A percentile compares a stretch with the other conserved stretches of the same genome.
Evolutionary conservation across 2,797 vertebrate genomes (phyloP).

Genomic region (Chaetodon trifasciatus): DNA sequence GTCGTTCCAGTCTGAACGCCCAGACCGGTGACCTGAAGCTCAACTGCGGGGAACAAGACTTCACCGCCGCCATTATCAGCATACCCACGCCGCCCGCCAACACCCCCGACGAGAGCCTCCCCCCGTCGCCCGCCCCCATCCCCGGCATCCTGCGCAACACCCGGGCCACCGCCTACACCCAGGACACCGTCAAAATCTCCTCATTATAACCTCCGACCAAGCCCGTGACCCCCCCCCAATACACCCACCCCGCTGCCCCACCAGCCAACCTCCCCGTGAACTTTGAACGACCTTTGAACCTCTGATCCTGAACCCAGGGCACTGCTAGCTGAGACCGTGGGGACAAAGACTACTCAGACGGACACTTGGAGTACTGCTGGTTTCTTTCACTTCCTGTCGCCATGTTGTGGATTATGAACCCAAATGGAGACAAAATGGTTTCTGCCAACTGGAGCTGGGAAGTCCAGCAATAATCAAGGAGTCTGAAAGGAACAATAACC

Average conservation of each 20-base stretch:
- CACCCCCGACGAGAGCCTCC: conserved; percentile 91
- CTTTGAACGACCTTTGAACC: conserved; percentile 31
- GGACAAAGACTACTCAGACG: conserved; percentile 2
- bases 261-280: conserved; percentile 20
- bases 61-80: conserved; percentile 93
- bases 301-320: conserved; percentile 40
- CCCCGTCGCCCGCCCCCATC: conserved; percentile 84
- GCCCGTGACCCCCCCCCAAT: background rate
- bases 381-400: conserved; percentile 25
- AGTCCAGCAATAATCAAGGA: background rate
- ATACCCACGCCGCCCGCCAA: conserved; percentile 93
- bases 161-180: conserved; percentile 85
- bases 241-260: conserved; percentile 22
- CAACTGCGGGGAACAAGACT: conserved; percentile 90
- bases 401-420: conserved; percentile 11
- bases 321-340: conserved; percentile 30
- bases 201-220: conserved; percentile 86
- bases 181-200: conserved; percentile 91
- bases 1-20: conserved; percentile 93
- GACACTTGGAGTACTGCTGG: background rate
- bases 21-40: conserved; percentile 88
- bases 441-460: background rate
- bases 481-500: background rate
- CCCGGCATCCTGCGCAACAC: conserved; percentile 89
- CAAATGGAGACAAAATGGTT: background rate